Base-by-base conservation (phyloP, 2,888 invertebrate species). In the Operophtera brumata region DNA sequence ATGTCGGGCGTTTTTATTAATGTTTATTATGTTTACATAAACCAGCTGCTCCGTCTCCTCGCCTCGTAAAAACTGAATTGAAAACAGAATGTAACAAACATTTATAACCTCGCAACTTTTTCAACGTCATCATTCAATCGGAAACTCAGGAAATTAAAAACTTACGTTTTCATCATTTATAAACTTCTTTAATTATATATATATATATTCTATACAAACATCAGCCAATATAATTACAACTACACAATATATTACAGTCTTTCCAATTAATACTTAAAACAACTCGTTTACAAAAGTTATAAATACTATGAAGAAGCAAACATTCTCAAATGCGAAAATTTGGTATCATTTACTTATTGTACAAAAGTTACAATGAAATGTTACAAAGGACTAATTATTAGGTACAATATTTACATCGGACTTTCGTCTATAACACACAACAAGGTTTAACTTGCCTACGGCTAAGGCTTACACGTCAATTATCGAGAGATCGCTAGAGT, bases 241-340 rank as follows among this genome's bases (percentile, higher is more conserved):
- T 87, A 88, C 86, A 84, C 82, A 86, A 84, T 86, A 87, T 84
- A 85, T 84, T 89, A 90, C 89, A 90, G 89, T 90, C 89, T 90
- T 90, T 84, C 84, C 78, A 82, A 88, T 81, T 86, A 89, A 89
- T 88, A 90, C 86, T 86, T 84, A 79, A 78, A 84, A 82, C 79
- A 77, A 73, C 70, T 78, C 73, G 73, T 77, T 80, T 77, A 80
- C 78, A 84, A 84, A 83, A 82, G 78, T 80, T 48, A 57, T 57
- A 57, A 84, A 86, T 86, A 85, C 76, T 65, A 65, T 62, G 76
- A 84, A 80, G 81, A 86, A 86, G 87, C 87, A 82, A 81, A 80
- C 82, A 80, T 78, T 75, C 74, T 80, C 80, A 86, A 85, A 86
- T 86, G 86, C 86, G 78, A 81, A 78, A 86, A 86, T 90, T 90